These are phyloP conservation scores for Pachypsylla venusta DNA, from an alignment of 1,140 invertebrate species.

Conservation along the genomic window DNA sequence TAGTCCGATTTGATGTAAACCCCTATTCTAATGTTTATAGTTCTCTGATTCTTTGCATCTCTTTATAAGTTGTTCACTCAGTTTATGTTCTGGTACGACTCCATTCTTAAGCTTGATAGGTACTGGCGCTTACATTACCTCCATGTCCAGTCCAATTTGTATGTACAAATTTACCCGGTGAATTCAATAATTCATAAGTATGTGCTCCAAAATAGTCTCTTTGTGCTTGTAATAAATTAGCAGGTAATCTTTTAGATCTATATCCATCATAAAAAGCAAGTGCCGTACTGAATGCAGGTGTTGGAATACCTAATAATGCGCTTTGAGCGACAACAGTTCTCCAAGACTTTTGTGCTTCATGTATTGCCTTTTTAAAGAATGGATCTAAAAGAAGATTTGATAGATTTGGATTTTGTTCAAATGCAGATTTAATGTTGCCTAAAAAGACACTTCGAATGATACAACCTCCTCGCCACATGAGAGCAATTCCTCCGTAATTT, in stretches of 20 bases:
- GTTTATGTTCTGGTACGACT: too few species aligned
- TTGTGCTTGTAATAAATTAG: slow-evolving; percentile 91
- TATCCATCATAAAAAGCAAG: slow-evolving; percentile 97
- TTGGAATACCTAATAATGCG: slow-evolving; percentile 69
- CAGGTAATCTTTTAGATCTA: slow-evolving; percentile 60
- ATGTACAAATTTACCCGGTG: slow-evolving; percentile 84
- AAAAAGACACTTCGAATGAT: slow-evolving; percentile 58
- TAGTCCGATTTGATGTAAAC: too few species aligned
- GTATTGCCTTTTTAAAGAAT: slow-evolving; percentile 81
- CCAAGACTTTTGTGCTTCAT: slow-evolving; percentile 57
- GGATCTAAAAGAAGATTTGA: slow-evolving; percentile 86
- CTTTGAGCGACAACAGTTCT: slow-evolving; percentile 38
- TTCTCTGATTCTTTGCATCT: too few species aligned
- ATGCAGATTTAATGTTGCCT: slow-evolving; percentile 93
- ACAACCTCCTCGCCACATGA: slow-evolving; percentile 99
- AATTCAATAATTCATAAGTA: slow-evolving; percentile 79
- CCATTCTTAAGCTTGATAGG: slow-evolving; percentile 75
- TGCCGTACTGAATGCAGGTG: slow-evolving; percentile 81
- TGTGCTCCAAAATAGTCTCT: slow-evolving; percentile 98
- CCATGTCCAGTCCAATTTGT: slow-evolving; percentile 99
- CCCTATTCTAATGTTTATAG: too few species aligned
- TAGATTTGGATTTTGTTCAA: slow-evolving; percentile 79
- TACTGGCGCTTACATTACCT: slow-evolving; percentile 88
- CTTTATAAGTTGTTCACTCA: too few species aligned
- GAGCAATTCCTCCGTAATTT: slow-evolving; percentile 93